phyloP scores from a whole-genome alignment of 2,797 vertebrate genomes.

The Ibycter americanus region DNA sequence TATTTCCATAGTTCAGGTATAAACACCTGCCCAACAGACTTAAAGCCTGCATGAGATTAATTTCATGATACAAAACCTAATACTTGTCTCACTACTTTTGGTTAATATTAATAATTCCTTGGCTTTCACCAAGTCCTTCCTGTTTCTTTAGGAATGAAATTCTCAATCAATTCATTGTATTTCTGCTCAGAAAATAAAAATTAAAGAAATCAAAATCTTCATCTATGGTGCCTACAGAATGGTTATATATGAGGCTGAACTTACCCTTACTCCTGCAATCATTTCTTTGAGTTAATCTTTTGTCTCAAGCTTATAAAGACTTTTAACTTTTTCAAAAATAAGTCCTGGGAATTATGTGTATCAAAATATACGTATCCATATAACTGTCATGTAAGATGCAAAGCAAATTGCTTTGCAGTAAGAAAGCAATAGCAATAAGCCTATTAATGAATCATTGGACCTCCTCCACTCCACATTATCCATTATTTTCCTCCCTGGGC shows the following conservation, averaged over 20 bases:
- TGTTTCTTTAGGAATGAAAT: not conserved
- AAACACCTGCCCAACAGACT: not conserved
- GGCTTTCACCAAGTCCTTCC: not conserved
- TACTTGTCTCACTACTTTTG: not conserved
- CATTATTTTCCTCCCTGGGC: not conserved
- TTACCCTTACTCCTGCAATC: not conserved
- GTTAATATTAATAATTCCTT: not conserved
- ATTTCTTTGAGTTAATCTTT: not conserved
- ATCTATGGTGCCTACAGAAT: not conserved
- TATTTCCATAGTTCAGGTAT: not conserved
- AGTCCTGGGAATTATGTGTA: not conserved
- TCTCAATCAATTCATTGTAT: not conserved
- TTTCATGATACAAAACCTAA: not conserved
- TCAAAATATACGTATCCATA: not conserved
- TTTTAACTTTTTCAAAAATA: not conserved
- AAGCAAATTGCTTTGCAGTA: not conserved
- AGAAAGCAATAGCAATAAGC: not conserved
- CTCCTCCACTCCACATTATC: not conserved
- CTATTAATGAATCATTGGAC: not conserved
- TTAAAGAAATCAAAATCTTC: not conserved
- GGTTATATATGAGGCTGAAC: not conserved
- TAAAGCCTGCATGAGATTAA: not conserved
- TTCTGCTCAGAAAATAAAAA: not conserved
- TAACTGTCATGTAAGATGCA: not conserved
- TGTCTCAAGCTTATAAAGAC: not conserved